Evolutionary conservation across 2,113 vertebrate species (phyloP).

Genomic region (Cyanistes caeruleus): DNA sequence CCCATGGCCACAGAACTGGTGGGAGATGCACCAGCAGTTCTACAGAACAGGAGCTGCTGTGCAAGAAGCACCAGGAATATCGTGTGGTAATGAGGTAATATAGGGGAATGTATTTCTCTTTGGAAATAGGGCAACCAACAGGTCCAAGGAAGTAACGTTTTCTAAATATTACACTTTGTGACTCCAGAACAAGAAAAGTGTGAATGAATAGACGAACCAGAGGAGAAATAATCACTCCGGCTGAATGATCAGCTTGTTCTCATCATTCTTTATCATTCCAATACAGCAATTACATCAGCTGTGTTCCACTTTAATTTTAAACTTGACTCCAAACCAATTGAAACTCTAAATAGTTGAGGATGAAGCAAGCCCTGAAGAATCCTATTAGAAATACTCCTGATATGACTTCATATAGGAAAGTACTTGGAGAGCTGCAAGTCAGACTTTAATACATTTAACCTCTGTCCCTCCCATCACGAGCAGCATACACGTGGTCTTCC

Average conservation of each 20-base stretch:
- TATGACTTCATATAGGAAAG: conserved; percentile 32
- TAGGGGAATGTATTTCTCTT: neutral
- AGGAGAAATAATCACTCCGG: neutral
- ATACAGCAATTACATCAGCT: neutral
- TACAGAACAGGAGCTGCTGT: neutral
- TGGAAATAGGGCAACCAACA: accelerated
- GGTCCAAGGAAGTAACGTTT: neutral
- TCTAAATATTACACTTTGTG: neutral
- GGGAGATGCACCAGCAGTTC: neutral
- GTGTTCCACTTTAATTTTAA: neutral
- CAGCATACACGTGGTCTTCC: neutral
- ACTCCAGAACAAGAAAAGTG: neutral
- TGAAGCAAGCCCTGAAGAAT: neutral
- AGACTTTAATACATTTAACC: neutral
- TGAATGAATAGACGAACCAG: neutral
- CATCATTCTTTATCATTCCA: neutral
- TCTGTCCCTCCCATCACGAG: neutral
- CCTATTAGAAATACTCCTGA: neutral
- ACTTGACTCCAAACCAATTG: conserved; percentile 1
- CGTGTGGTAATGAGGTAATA: neutral
- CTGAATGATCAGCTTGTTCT: neutral
- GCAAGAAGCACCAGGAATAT: neutral
- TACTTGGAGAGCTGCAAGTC: neutral
- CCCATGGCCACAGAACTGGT: neutral
- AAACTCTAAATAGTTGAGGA: neutral